Conservation (phyloP, 2,888 invertebrate species). For the Agapostemon virescens region DNA sequence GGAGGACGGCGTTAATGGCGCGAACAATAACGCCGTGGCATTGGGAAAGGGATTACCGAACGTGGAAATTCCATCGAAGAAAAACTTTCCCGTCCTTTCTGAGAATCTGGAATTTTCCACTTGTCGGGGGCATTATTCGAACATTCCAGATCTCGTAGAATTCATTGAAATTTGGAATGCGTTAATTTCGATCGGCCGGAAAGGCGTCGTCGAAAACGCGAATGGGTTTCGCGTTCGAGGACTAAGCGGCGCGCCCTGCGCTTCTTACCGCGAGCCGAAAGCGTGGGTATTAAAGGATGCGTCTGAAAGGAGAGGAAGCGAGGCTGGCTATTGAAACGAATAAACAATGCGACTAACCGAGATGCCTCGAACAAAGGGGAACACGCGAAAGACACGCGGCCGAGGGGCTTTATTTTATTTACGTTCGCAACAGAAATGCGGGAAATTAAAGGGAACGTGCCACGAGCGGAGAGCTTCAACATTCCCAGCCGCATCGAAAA, state of each 20-base stretch:
- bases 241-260: not conserved
- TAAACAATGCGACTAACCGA: slow-evolving; percentile 21
- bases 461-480: not conserved
- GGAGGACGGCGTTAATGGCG: not conserved
- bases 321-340: slow-evolving; percentile 29
- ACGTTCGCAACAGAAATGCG: not conserved
- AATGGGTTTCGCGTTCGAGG: not conserved
- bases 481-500: no score
- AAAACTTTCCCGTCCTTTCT: no score
- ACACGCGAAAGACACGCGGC: not conserved
- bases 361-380: slow-evolving; percentile 23
- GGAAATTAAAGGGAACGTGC: not conserved
- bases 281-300: slow-evolving; percentile 6
- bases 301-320: slow-evolving; percentile 22
- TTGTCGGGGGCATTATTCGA: no score
- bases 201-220: not conserved
- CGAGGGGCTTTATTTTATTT: slow-evolving; percentile 23
- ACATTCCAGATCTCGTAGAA: no score
- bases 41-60: no score
- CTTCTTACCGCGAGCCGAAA: not conserved
- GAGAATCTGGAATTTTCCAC: no score
- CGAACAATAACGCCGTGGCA: no score
- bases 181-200: no score
- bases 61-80: no score
- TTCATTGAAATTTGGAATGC: no score